phyloP scores from a whole-genome alignment of 2,888 invertebrate genomes.

The Meteorus colon region DNA sequence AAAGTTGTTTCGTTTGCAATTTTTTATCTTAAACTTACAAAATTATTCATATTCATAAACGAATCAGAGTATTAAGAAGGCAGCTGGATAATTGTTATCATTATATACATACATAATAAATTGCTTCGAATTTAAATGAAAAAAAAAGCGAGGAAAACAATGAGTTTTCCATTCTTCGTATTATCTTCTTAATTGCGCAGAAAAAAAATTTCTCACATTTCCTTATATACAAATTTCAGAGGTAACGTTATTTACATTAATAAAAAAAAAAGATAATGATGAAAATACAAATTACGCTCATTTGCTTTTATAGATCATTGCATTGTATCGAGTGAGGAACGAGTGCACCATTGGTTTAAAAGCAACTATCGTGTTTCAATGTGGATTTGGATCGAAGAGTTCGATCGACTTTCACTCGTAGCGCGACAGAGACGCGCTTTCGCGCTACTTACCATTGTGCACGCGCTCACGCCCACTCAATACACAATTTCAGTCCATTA shows the following conservation, averaged over 20 bases:
- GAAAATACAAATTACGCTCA: background rate
- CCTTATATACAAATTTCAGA: slow-evolving; percentile 38
- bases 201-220: background rate
- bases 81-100: slow-evolving; percentile 8
- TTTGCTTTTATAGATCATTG: slow-evolving; percentile 7
- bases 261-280: slow-evolving; percentile 8
- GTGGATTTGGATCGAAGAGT: slow-evolving; percentile 59
- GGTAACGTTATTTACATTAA: slow-evolving; percentile 36
- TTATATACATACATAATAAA: slow-evolving; percentile 20
- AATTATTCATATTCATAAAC: background rate
- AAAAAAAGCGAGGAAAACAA: background rate
- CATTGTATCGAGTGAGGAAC: slow-evolving; percentile 9
- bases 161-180: background rate
- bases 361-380: slow-evolving; percentile 30
- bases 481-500: slow-evolving; percentile 15
- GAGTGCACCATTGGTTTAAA: background rate
- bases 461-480: slow-evolving; percentile 1
- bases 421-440: slow-evolving; percentile 58
- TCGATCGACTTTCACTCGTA: slow-evolving; percentile 62
- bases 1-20: background rate
- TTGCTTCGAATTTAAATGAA: background rate
- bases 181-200: slow-evolving; percentile 3
- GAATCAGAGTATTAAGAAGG: slow-evolving; percentile 19
- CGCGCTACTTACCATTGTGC: slow-evolving; percentile 49
- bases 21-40: background rate